phyloP scores from a whole-genome alignment of 2,797 vertebrate genomes.

The Huso huso region DNA sequence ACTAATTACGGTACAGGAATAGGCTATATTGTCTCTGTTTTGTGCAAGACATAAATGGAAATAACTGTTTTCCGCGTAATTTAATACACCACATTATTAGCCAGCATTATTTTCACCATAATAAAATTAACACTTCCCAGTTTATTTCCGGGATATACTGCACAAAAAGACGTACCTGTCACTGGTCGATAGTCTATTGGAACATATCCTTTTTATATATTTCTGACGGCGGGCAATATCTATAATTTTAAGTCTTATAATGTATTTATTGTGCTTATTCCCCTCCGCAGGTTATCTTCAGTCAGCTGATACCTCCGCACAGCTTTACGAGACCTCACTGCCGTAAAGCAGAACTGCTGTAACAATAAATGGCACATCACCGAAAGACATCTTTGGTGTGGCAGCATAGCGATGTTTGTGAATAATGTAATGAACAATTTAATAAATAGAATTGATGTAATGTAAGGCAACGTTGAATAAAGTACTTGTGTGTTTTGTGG shows the following conservation, averaged over 20 bases:
- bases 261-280: constrained; percentile 17
- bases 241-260: background rate
- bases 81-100: too few relatives aligned
- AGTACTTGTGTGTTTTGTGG: too few relatives aligned
- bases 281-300: constrained; percentile 20
- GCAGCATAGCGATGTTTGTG: background rate
- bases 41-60: too few relatives aligned
- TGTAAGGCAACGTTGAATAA: too few relatives aligned
- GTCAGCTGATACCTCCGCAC: constrained; percentile 35
- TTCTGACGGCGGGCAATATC: background rate
- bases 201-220: constrained; percentile 19
- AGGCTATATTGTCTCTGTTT: too few relatives aligned
- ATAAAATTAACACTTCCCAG: constrained; percentile 5
- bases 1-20: too few relatives aligned
- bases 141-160: constrained; percentile 34
- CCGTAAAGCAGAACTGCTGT: constrained; percentile 6
- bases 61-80: too few relatives aligned
- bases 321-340: constrained; percentile 17
- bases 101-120: too few relatives aligned
- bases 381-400: background rate
- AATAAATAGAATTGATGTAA: too few relatives aligned
- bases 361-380: background rate
- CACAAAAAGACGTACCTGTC: constrained; percentile 23
- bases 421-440: too few relatives aligned
- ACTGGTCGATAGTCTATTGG: constrained; percentile 12